Conservation (phyloP, 2,797 vertebrate species). For the Siniperca undulata region DNA sequence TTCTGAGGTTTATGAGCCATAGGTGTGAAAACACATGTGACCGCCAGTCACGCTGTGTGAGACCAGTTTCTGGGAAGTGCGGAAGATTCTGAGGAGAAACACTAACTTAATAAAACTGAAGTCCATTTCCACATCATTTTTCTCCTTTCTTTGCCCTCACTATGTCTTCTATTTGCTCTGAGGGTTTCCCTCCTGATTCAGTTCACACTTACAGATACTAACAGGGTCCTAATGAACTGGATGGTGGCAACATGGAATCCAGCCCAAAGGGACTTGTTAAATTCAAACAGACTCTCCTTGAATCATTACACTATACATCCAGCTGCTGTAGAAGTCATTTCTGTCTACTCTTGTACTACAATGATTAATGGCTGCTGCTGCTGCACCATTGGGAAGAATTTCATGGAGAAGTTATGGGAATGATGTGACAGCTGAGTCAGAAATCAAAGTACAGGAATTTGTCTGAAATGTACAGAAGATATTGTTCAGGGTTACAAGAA, state of each 20-base stretch:
- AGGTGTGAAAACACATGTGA: conserved; percentile 48
- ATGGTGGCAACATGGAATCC: background rate
- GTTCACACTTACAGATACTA: conserved; percentile 25
- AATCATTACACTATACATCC: conserved; percentile 24
- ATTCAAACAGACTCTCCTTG: conserved; percentile 10
- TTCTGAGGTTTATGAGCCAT: conserved; percentile 42
- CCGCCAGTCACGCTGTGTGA: background rate
- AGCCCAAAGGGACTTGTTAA: conserved; percentile 47
- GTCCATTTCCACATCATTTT: conserved; percentile 14
- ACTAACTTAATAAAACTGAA: conserved; percentile 16
- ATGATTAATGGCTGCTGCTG: conserved; percentile 39
- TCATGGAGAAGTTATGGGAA: background rate
- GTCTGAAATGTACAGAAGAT: background rate
- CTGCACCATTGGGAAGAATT: conserved; percentile 11
- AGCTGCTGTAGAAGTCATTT: conserved; percentile 13
- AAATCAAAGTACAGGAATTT: background rate
- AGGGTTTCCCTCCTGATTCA: conserved; percentile 4
- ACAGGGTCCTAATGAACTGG: conserved; percentile 38
- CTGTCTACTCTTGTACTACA: background rate
- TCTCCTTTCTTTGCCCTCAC: background rate
- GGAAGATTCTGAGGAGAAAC: conserved; percentile 15
- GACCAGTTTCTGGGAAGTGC: conserved; percentile 53
- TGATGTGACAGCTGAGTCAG: conserved; percentile 7
- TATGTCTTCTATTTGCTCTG: background rate
- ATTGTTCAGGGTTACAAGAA: background rate